phyloP scores from a whole-genome alignment of 2,113 vertebrate species.

The Etheostoma spectabile region DNA sequence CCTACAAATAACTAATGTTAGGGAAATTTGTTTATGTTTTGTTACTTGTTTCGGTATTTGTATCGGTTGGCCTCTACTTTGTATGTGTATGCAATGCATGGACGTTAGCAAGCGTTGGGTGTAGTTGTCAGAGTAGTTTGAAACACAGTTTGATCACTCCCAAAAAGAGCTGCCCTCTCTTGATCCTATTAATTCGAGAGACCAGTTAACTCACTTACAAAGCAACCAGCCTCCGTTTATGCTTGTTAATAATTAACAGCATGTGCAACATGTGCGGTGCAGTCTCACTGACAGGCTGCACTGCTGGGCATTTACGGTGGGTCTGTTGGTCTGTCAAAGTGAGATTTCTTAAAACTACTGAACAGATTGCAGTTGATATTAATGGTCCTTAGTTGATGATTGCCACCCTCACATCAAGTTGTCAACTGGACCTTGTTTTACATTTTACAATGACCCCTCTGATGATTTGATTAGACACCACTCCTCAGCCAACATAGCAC shows the following conservation, averaged over 20 bases:
- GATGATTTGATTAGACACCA: too few relatives aligned
- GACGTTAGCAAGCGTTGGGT: neutral
- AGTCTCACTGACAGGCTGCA: neutral
- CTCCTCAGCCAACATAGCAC: too few relatives aligned
- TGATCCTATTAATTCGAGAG: constrained; percentile 26
- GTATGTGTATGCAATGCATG: neutral
- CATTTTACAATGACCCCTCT: too few relatives aligned
- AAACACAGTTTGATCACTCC: constrained; percentile 24
- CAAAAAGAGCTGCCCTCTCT: neutral
- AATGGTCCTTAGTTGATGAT: neutral
- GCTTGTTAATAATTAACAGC: neutral
- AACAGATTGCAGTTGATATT: neutral
- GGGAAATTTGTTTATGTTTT: too few relatives aligned
- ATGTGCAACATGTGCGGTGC: neutral
- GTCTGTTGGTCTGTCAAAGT: neutral
- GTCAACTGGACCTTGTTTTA: too few relatives aligned
- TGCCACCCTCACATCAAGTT: neutral
- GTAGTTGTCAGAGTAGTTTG: constrained; percentile 17
- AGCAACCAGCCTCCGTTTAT: neutral
- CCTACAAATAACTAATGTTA: too few relatives aligned
- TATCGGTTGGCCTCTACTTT: too few relatives aligned
- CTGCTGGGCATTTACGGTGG: neutral
- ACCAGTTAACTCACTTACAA: constrained; percentile 2
- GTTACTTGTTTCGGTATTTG: too few relatives aligned
- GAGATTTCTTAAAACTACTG: neutral